Evolutionary conservation across 1,140 invertebrate species (phyloP).

Genomic region (roundworm (Caenorhabditis elegans)): DNA sequence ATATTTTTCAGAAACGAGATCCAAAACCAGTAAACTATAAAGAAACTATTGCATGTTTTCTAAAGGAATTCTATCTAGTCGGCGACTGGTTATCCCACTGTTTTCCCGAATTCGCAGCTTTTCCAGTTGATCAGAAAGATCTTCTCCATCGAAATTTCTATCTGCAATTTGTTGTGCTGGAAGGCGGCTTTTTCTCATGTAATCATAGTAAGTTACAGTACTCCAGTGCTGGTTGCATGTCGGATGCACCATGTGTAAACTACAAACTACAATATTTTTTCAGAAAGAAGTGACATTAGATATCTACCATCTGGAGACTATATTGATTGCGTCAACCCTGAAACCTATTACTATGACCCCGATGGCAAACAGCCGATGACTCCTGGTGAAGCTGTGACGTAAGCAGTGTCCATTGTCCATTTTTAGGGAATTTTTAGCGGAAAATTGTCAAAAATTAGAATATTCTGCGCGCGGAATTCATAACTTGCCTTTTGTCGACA

Average conservation of each 20-base stretch:
- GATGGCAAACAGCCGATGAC: neutral
- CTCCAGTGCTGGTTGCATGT: too few relatives aligned
- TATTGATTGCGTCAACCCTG: neutral
- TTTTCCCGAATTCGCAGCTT: neutral
- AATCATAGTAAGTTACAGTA: neutral
- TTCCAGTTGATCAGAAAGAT: neutral
- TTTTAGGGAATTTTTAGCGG: too few relatives aligned
- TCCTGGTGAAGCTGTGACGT: neutral
- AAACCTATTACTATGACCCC: neutral
- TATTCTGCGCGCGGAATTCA: too few relatives aligned
- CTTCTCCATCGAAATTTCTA: neutral
- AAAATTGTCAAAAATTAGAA: too few relatives aligned
- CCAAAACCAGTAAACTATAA: neutral
- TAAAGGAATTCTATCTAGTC: neutral
- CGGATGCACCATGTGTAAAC: too few relatives aligned
- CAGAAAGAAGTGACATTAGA: constrained; percentile 18
- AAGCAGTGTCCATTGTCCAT: too few relatives aligned
- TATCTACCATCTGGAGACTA: neutral
- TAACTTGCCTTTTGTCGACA: too few relatives aligned
- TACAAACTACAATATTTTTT: neutral
- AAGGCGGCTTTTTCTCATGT: neutral
- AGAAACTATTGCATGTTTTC: neutral
- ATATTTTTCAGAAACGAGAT: neutral
- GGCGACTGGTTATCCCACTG: neutral
- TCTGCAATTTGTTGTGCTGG: neutral